Conservation (phyloP, 2,888 invertebrate species). For the Cerastoderma edule region DNA sequence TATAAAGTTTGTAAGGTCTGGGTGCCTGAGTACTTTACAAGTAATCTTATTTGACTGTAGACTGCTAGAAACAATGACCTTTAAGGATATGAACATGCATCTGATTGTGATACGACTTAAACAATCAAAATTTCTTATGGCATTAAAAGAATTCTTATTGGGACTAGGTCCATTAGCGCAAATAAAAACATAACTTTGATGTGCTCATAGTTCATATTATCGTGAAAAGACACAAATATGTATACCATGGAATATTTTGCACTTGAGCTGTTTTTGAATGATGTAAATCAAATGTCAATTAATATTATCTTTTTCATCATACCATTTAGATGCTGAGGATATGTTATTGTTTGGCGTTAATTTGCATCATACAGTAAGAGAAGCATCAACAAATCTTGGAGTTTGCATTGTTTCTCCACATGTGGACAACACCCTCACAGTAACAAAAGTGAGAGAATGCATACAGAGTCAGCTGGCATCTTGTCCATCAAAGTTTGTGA, state of each 20-base stretch:
- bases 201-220: not conserved
- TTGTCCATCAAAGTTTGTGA: slow-evolving; percentile 41
- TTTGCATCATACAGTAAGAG: slow-evolving; percentile 22
- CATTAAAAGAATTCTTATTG: no score
- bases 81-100: no score
- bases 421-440: slow-evolving; percentile 1
- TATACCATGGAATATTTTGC: not conserved
- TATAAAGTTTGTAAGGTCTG: no score
- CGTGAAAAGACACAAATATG: not conserved
- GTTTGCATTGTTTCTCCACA: slow-evolving; percentile 22
- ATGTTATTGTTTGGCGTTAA: slow-evolving; percentile 38
- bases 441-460: slow-evolving; percentile 28
- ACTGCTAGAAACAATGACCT: no score
- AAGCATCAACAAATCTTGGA: slow-evolving; percentile 34
- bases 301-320: not conserved
- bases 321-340: slow-evolving; percentile 4
- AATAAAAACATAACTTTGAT: not conserved
- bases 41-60: no score
- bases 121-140: no score
- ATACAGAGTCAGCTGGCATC: slow-evolving; percentile 42
- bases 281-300: not conserved
- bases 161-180: not conserved
- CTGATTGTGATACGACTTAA: no score
- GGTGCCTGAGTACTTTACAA: no score
- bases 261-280: not conserved